Evolutionary conservation across 2,113 vertebrate genomes (phyloP).

Genomic region (Thermophis baileyi): DNA sequence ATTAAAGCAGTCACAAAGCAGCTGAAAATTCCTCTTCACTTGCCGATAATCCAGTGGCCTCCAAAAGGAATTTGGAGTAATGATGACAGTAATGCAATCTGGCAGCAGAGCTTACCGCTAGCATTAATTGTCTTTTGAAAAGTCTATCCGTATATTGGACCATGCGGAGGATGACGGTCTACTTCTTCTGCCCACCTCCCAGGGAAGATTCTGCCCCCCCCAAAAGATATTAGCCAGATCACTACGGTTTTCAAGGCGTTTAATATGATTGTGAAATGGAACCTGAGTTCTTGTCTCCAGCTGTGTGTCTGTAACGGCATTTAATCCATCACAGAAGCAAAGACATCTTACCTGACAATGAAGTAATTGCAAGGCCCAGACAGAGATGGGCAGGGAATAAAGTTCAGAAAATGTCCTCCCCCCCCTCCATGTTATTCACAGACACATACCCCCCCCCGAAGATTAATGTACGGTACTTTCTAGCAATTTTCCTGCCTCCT

Average conservation of each 20-base stretch:
- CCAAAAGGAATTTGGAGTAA: neutral
- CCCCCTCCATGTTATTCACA: neutral
- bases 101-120: neutral
- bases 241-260: neutral
- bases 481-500: neutral
- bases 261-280: neutral
- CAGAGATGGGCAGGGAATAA: no score
- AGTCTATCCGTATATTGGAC: neutral
- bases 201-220: neutral
- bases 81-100: conserved; percentile 23
- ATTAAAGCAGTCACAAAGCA: neutral
- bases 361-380: neutral
- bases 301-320: neutral
- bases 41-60: neutral
- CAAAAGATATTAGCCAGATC: neutral
- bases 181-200: neutral
- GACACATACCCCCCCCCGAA: neutral
- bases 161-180: neutral
- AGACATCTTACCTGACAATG: neutral
- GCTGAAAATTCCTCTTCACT: neutral
- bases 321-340: neutral
- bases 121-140: neutral
- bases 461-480: neutral
- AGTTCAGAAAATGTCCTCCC: neutral
- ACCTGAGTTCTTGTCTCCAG: neutral